Conservation (phyloP, 2,888 invertebrate genomes). For the Taenaris catops region DNA sequence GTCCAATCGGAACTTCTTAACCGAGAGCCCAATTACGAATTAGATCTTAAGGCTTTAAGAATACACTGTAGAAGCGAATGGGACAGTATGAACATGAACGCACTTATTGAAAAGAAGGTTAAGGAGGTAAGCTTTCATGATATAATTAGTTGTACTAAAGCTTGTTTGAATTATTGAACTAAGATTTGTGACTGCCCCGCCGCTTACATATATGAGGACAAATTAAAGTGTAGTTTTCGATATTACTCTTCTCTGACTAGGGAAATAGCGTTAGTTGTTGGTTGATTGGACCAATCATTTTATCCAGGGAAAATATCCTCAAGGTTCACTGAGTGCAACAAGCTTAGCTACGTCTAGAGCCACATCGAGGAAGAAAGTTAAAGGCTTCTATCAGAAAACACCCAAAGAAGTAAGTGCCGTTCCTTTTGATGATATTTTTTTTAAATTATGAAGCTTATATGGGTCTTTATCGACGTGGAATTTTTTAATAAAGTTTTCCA, state of each 20-base stretch:
- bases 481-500: no score
- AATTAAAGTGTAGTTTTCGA: no score
- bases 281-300: background rate
- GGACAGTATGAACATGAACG: slow-evolving; percentile 49
- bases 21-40: slow-evolving; percentile 45
- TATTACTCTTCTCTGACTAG: no score
- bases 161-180: no score
- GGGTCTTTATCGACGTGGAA: no score
- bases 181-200: no score
- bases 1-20: slow-evolving; percentile 53
- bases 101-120: slow-evolving; percentile 55
- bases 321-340: slow-evolving; percentile 52
- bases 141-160: no score
- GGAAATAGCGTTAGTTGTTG: no score
- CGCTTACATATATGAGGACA: no score
- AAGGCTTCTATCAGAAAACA: slow-evolving; percentile 55
- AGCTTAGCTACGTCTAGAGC: slow-evolving; percentile 57
- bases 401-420: slow-evolving; percentile 54
- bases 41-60: slow-evolving; percentile 53
- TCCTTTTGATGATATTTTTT: no score
- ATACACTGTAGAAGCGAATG: slow-evolving; percentile 56
- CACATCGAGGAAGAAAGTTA: slow-evolving; percentile 41
- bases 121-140: slow-evolving; percentile 43
- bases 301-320: slow-evolving; percentile 51
- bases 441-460: no score